phyloP scores from a whole-genome alignment of 2,888 invertebrate species.

The Megalurothrips usitatus region DNA sequence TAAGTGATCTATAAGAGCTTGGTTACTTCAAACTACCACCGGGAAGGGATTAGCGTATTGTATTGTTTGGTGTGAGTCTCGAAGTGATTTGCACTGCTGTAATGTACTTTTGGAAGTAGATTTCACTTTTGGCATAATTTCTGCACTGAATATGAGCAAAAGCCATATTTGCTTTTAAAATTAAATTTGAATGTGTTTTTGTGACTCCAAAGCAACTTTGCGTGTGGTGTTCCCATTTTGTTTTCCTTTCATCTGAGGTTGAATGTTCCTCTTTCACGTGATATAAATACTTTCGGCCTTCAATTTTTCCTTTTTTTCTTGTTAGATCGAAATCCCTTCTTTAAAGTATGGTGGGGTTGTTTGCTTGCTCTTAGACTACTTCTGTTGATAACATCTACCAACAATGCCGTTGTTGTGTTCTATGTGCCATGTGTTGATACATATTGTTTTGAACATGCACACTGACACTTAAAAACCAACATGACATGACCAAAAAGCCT shows the following conservation, averaged over 20 bases:
- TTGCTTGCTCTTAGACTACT: slow-evolving; percentile 13
- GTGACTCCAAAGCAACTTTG: background rate
- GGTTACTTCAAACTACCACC: slow-evolving; percentile 21
- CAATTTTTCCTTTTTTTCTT: background rate
- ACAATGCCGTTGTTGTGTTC: slow-evolving; percentile 12
- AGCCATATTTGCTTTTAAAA: background rate
- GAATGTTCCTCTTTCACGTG: background rate
- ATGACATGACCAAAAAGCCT: slow-evolving; percentile 17
- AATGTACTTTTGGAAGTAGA: slow-evolving; percentile 15
- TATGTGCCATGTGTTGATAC: slow-evolving; percentile 20
- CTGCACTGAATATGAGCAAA: slow-evolving; percentile 7
- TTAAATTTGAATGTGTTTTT: background rate
- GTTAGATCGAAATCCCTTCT: background rate
- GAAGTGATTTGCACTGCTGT: slow-evolving; percentile 12
- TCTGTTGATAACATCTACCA: slow-evolving; percentile 14
- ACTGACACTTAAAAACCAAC: slow-evolving; percentile 17
- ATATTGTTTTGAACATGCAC: slow-evolving; percentile 15
- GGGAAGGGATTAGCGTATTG: slow-evolving; percentile 19
- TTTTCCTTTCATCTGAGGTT: background rate
- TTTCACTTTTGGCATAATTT: background rate
- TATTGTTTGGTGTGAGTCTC: slow-evolving; percentile 19
- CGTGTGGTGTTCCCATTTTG: background rate
- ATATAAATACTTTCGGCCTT: too few species aligned
- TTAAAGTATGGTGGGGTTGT: background rate
- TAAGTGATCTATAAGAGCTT: slow-evolving; percentile 20